Evolutionary conservation across 2,113 vertebrate species (phyloP), one percentile per base, ranked within the genome.

Genomic region (Puffinus mauretanicus): DNA sequence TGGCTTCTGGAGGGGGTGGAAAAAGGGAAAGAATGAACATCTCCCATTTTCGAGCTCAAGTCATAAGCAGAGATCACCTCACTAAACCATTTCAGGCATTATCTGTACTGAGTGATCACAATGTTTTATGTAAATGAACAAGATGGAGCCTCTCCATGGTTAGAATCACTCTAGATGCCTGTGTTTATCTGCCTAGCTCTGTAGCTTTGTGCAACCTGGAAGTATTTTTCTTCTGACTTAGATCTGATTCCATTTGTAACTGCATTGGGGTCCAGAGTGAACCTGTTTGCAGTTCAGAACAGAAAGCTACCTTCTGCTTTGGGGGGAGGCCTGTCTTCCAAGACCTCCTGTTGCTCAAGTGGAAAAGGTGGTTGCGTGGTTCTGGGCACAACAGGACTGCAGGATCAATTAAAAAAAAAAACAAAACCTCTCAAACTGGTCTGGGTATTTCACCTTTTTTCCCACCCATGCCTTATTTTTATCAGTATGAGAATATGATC

Each of bases 91-190:
- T 82, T 82, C 8, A 8, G 16, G 5, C 36, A 16, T 83, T 54
- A 32, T 5, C 16, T 58, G 34, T 49, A 13, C 7, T 32, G 38
- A 36, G 64, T 29, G 11, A 10, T 67, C 15, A 7, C 42, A 47
- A 1, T 26, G 1, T 62, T 66, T 19, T 40, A 44, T 38, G 24
- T 44, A 72, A 71, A 47, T 20, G 2, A 47, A 19, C 3, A 19
- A 3, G 3, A 7, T 12, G 7, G 9, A 61, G 15, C 26, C 9
- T 30, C 7, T 55, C 7, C 2, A 0, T 52, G 11, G 44, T 49
- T 82, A 17, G 42, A 91, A 30, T 27, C 10, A 2, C 5, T 57
- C 20, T 30, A 9, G 8, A 5, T 86, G 42, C 15, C 22, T 42
- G 2, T 79, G 36, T 66, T 57, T 30, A 55, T 42, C 15, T 66